Evolutionary conservation across 2,888 invertebrate species (phyloP).

Genomic region (Criorhina ranunculi): DNA sequence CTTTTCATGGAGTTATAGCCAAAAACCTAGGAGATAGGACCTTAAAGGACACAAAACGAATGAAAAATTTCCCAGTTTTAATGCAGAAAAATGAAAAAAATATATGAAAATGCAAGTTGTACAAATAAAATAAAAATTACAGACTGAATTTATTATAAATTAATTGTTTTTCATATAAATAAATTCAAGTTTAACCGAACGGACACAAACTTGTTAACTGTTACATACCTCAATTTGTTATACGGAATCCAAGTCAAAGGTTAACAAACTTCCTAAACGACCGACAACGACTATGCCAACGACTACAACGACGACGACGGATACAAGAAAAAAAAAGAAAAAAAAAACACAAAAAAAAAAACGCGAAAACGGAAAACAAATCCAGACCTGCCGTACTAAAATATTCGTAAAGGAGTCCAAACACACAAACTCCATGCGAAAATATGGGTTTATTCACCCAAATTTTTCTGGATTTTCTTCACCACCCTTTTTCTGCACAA

Average conservation of each 20-base stretch:
- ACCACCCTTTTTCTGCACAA: conserved; percentile 34
- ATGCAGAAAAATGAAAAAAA: no score
- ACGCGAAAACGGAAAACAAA: conserved; percentile 70
- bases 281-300: conserved; percentile 49
- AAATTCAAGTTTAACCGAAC: conserved; percentile 24
- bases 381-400: conserved; percentile 77
- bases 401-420: conserved; percentile 73
- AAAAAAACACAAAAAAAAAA: conserved; percentile 41
- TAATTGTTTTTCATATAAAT: background rate
- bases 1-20: no score
- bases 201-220: conserved; percentile 29
- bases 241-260: conserved; percentile 73
- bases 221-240: conserved; percentile 68
- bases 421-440: conserved; percentile 54
- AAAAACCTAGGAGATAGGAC: no score
- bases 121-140: no score
- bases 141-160: no score
- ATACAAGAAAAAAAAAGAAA: conserved; percentile 29
- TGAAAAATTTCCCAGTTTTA: no score
- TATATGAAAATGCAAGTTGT: no score
- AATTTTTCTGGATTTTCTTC: conserved; percentile 71
- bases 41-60: no score
- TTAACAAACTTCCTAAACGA: conserved; percentile 72
- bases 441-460: conserved; percentile 76
- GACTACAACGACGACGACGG: conserved; percentile 21